Conservation (phyloP, 1,140 invertebrate genomes). For the Aethina tumida region DNA sequence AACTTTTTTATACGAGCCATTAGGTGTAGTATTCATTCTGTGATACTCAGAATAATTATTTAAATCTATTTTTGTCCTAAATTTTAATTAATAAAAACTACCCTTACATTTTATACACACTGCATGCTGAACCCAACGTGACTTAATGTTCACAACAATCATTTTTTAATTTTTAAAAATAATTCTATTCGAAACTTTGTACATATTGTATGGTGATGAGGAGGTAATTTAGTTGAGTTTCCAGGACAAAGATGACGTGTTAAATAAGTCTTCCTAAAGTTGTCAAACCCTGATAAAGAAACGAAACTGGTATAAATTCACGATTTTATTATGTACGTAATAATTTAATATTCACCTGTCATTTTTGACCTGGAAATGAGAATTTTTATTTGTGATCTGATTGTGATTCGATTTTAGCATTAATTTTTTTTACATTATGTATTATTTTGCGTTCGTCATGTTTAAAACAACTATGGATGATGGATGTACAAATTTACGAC, state of each 20-base stretch:
- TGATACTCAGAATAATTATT: constrained; percentile 37
- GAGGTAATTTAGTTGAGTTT: too few relatives aligned
- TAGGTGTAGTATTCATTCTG: constrained; percentile 38
- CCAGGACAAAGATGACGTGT: too few relatives aligned
- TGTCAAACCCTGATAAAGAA: too few relatives aligned
- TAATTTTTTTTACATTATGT: constrained; percentile 7
- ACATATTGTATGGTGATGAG: too few relatives aligned
- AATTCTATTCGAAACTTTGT: too few relatives aligned
- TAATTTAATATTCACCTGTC: constrained; percentile 4
- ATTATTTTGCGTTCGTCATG: too few relatives aligned
- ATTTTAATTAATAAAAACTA: constrained; percentile 18
- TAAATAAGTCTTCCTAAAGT: too few relatives aligned
- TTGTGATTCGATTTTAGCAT: constrained; percentile 15
- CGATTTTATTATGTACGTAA: too few relatives aligned
- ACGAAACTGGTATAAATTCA: too few relatives aligned
- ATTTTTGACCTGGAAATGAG: constrained; percentile 11
- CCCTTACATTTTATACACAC: constrained; percentile 17
- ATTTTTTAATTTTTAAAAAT: constrained; percentile 11
- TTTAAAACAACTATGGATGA: too few relatives aligned
- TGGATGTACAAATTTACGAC: too few relatives aligned
- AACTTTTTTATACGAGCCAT: constrained; percentile 37
- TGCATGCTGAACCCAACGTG: constrained; percentile 17
- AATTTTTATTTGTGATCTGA: constrained; percentile 16
- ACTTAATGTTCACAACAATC: constrained; percentile 26
- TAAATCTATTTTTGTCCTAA: constrained; percentile 23